Evolutionary conservation across 1,140 invertebrate genomes (phyloP), one percentile per base, ranked within the genome.

Genomic region (Drepana arcuata): DNA sequence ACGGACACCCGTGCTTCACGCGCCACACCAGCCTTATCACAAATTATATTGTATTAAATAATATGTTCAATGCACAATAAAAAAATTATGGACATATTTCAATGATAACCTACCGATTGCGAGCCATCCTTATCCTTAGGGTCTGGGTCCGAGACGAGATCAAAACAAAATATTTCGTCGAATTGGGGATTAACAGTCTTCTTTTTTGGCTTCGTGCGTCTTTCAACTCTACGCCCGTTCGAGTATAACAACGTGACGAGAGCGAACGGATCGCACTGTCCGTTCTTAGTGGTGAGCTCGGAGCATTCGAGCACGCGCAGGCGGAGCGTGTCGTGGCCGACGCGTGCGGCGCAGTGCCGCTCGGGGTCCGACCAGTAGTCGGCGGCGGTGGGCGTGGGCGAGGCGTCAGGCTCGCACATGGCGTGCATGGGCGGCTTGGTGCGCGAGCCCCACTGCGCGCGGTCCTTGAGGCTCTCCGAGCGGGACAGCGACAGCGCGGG

Each of bases 141-240:
- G 38, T 87, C 86, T 32, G 83, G 78, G 39, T 89, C 88, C 48
- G 88, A 86, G 32, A 80, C 84, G 81, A 92, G 91, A 87, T 94
- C 91, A 88, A 96, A 96, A 60, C 89, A 87, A 80, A 96, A 94
- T 41, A 88, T 89, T 83, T 97, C 95, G 67, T 96, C 92, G 78
- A 94, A 97, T 56, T 92, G 89, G 13, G 95, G 94, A 67, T 90
- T 92, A 44, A 92, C 89, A 28, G 94, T 96, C 85, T 96, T 96
- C 83, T 95, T 95, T 66, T 89, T 91, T 26, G 92, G 90, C 83
- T 93, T 95, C 9, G 94, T 95, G 57, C 91, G 88, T 70, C 91
- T 93, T n/a, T 88, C 88, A 48, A 95, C 89, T 79, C 88, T 87
- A 73, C 92, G 92, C 44, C 90, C 90, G 80, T 93, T 95, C 57